phyloP scores from a whole-genome alignment of 2,797 vertebrate genomes.

The Dicrostonyx torquatus region DNA sequence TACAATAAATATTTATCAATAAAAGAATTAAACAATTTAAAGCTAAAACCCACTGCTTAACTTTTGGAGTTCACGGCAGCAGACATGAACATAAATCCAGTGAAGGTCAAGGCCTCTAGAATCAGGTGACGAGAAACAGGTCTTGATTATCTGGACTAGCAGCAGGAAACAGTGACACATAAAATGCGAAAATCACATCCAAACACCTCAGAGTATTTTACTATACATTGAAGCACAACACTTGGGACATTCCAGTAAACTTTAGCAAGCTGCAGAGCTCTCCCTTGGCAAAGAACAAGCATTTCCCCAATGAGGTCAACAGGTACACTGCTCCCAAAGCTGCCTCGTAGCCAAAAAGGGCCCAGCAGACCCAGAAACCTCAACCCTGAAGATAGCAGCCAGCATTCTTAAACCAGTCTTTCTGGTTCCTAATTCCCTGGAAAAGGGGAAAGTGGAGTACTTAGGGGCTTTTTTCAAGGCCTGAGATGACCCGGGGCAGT shows the following conservation, averaged over 20 bases:
- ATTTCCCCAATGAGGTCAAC: neutral
- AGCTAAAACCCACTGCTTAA: constrained; percentile 78
- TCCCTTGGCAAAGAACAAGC: neutral
- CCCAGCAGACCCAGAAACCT: neutral
- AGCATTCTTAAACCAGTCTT: neutral
- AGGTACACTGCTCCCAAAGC: neutral
- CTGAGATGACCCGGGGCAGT: constrained; percentile 3
- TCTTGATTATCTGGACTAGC: constrained; percentile 49
- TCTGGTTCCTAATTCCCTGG: neutral
- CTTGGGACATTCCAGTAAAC: neutral
- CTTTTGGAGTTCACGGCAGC: constrained; percentile 64
- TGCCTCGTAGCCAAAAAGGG: neutral
- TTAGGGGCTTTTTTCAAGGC: constrained; percentile 4
- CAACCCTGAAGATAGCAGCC: neutral
- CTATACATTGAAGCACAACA: neutral
- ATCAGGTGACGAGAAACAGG: constrained; percentile 48
- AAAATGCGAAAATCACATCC: neutral
- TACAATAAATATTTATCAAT: constrained; percentile 87
- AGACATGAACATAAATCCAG: constrained; percentile 68
- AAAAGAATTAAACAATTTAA: constrained; percentile 77
- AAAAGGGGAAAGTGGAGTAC: neutral
- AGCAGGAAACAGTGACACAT: neutral
- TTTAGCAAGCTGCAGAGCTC: constrained; percentile 17
- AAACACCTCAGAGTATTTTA: neutral
- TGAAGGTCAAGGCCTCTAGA: neutral